A percentile compares a stretch with the other conserved stretches of the same genome.
These are phyloP conservation scores for Salminus brasiliensis DNA, from an alignment of 2,113 vertebrate genomes.

Conservation along the genomic window DNA sequence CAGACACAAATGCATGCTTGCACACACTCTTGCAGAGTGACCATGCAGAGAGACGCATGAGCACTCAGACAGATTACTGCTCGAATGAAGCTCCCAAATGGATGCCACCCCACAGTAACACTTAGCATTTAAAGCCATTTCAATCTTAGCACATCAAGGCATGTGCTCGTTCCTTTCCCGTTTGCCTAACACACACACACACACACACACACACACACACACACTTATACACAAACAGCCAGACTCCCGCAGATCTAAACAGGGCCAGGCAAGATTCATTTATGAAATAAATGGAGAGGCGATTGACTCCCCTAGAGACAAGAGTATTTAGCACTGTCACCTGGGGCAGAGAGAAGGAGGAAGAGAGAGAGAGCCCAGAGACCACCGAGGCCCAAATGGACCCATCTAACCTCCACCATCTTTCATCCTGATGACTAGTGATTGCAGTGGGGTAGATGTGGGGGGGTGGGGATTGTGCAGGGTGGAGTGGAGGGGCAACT, in stretches of 20 bases:
- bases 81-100: neutral
- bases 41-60: neutral
- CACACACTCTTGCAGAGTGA: neutral
- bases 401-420: conserved; percentile 75
- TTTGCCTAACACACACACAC: neutral
- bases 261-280: conserved; percentile 48
- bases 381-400: conserved; percentile 68
- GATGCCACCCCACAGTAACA: neutral
- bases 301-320: conserved; percentile 68
- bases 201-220: conserved; percentile 29
- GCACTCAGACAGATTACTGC: conserved; percentile 1
- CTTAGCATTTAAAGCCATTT: conserved; percentile 1
- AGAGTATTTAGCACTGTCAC: conserved; percentile 80
- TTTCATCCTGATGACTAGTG: conserved; percentile 76
- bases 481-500: conserved; percentile 23
- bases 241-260: conserved; percentile 49
- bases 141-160: neutral
- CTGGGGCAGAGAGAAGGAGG: conserved; percentile 60
- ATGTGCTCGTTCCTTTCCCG: neutral
- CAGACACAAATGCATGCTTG: no score
- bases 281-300: conserved; percentile 66
- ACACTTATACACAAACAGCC: conserved; percentile 19
- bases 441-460: conserved; percentile 51
- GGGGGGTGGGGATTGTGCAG: no score
- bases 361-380: conserved; percentile 43